Evolutionary conservation across 2,888 invertebrate species (phyloP), one percentile per base, ranked within the genome.

Genomic region (Oligia fasciuncula): DNA sequence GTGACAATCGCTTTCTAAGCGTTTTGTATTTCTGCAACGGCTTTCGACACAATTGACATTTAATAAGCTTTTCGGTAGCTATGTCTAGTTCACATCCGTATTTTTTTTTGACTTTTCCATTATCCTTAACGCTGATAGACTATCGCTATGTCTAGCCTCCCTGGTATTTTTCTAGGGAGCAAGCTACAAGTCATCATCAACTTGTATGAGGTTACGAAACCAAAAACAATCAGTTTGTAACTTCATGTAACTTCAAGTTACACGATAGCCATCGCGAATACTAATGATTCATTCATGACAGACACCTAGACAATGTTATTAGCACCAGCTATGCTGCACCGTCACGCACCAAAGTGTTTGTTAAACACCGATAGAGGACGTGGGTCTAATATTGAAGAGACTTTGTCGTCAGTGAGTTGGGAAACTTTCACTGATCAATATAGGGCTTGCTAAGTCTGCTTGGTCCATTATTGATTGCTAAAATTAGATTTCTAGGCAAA

Each of bases 261-360:
- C 81, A 81, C 63, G 83, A 85, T 83, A 81, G 83, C 57, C 46
- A 83, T 83, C 83, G 11, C 51, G 76, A 82, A 83, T 85, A 72
- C 71, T 85, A 82, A 83, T 83, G 76, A 65, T 68, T 65, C 86
- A 81, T 83, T 85, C 71, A 81, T 63, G 35, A 46, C n/a, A 17
- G 60, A 71, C 75, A 68, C 49, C 67, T 76, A 72, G 82, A 68
- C 86, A 71, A 68, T 85, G 76, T 65, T 69, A 51, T 51, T 51
- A 81, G 57, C 75, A 68, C 71, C 67, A 29, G 40, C 40, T 23
- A n/a, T 62, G 17, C 49, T 63, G 66, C 35, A 13, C n/a, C n/a
- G 81, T 85, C 76, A 85, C 82, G 82, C 65, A 74, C n/a, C 46
- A 43, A 43, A 71, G 62, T 63, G 51, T 80, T 72, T 65, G 51